Base-by-base conservation (phyloP, 2,113 vertebrate species). In the Brachyhypopomus occidentalis region DNA sequence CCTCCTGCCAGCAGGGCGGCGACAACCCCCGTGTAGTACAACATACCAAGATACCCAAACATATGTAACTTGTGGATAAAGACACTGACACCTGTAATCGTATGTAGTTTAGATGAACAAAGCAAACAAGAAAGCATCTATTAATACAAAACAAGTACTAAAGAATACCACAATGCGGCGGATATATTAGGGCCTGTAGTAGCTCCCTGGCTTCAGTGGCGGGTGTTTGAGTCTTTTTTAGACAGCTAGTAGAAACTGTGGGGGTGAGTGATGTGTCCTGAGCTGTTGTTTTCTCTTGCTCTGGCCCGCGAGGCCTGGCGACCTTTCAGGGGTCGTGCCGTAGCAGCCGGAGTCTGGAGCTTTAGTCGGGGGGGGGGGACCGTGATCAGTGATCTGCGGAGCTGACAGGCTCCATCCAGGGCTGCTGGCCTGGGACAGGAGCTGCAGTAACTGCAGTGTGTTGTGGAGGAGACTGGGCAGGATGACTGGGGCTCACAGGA, bases 81-180 rank as follows among this genome's bases (percentile, higher is more conserved):
- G 81, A 89, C 86, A 87, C 87, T 90, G 85, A 89, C 89, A 91
- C 87, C 81, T 89, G 88, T 92, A 90, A 90, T 89, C 86, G 84
- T 90, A 87, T 22, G 88, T 94, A 94, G 92, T 87, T 89, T 93
- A 79, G 86, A 88, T 82, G 88, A 90, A 85, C 63, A 84, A 81
- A 84, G 27, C 64, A 67, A 77, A 71, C 30, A 85, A 66, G 84
- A 79, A 74, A 77, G 30, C 45, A 78, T 82, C 67, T 86, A 12
- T 17, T 84, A 77, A 84, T 67, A 19, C 63, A 77, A 52, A 83
- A 25, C 20, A 78, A 75, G 22, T 84, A 84, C 55, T 80, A 81
- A 75, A 83, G 85, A 75, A 48, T 56, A 70, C 52, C 19, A 45
- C 72, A 76, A 17, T 30, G 75, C 81, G 77, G 80, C 30, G 41